phyloP scores from a whole-genome alignment of 2,113 vertebrate genomes.

The Poecile atricapillus region DNA sequence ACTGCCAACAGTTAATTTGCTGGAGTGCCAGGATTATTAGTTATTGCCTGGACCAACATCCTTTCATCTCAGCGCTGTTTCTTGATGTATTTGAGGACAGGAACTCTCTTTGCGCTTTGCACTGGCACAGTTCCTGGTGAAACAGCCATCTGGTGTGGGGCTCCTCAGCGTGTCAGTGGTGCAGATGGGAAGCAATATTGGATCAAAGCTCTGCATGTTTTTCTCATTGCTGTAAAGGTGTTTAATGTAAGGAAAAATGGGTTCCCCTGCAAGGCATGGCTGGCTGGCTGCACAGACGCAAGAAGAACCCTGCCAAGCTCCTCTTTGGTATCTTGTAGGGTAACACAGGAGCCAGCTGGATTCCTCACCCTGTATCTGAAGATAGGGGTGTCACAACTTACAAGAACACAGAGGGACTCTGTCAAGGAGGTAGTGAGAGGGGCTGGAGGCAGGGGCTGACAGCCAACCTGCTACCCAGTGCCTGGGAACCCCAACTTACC shows the following conservation, averaged over 20 bases:
- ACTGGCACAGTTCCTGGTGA: not conserved
- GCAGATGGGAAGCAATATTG: not conserved
- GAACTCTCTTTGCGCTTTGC: not conserved
- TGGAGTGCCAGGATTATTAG: not conserved
- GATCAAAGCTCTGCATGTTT: not conserved
- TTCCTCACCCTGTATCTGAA: not conserved
- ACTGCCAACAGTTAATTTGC: not conserved
- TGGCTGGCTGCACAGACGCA: not conserved
- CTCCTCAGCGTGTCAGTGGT: not conserved
- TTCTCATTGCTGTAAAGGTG: not conserved
- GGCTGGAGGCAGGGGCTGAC: not conserved
- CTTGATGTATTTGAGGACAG: not conserved
- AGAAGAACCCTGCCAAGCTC: not conserved
- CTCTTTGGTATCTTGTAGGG: not conserved
- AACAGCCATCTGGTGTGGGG: not conserved
- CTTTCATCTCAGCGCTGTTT: not conserved
- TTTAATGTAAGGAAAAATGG: not conserved
- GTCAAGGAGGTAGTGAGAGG: not conserved
- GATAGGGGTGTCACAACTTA: not conserved
- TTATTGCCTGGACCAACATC: not conserved
- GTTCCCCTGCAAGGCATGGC: not conserved
- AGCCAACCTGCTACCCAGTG: fast-evolving
- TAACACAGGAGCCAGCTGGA: not conserved
- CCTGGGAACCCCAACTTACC: not conserved
- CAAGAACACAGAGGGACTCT: not conserved